Percentiles rank a stretch among this genome's conserved stretches.
phyloP scores from a whole-genome alignment of 37 sponge, comb jelly and placozoan genomes.

The Haliclona indistincta region DNA sequence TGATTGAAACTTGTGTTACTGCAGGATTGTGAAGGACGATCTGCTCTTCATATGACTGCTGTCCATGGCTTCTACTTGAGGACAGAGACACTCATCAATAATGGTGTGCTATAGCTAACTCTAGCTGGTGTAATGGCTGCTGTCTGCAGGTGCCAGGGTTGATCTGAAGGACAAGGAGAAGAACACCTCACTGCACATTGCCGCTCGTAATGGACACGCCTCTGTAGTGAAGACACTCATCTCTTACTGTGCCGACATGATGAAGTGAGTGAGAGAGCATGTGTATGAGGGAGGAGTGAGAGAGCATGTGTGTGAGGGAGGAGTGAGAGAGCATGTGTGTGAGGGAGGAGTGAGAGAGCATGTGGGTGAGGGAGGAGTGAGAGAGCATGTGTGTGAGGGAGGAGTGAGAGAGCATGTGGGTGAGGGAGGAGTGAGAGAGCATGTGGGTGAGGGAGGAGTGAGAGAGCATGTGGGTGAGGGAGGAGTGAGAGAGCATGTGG shows the following conservation, averaged over 20 bases:
- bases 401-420: neutral
- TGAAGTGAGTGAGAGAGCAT: slow-evolving; percentile 33
- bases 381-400: neutral
- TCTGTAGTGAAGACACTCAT: slow-evolving; percentile 76
- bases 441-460: neutral
- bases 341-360: neutral
- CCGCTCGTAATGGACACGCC: slow-evolving; percentile 84
- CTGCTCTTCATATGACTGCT: slow-evolving; percentile 89
- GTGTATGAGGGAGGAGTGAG: no score
- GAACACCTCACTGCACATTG: slow-evolving; percentile 84
- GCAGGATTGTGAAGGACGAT: slow-evolving; percentile 74
- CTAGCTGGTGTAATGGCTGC: neutral
- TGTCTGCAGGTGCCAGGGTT: slow-evolving; percentile 67
- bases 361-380: neutral
- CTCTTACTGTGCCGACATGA: slow-evolving; percentile 49
- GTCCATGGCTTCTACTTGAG: slow-evolving; percentile 77
- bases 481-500: neutral
- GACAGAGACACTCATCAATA: slow-evolving; percentile 72
- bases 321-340: no score
- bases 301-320: no score
- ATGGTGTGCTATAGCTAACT: slow-evolving; percentile 42
- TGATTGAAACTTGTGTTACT: no score
- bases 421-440: neutral
- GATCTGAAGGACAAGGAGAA: slow-evolving; percentile 74
- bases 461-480: neutral